These are phyloP conservation scores for Daphoenositta chrysoptera DNA, from an alignment of 2,113 vertebrate species.

Conservation along the genomic window DNA sequence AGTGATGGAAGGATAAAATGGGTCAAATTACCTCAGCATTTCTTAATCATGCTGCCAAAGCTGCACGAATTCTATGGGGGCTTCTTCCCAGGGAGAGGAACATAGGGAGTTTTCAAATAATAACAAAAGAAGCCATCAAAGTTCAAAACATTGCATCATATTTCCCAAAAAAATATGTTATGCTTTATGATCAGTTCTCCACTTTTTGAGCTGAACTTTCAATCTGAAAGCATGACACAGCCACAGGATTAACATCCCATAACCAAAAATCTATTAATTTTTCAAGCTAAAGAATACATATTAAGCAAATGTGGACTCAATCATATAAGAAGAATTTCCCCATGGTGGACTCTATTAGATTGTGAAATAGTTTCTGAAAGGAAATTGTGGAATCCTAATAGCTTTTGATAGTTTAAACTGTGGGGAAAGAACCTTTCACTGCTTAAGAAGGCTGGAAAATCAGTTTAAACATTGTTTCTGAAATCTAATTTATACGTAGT, in stretches of 20 bases:
- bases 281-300: background rate
- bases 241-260: background rate
- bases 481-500: background rate
- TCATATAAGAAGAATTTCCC: slow-evolving; percentile 4
- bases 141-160: background rate
- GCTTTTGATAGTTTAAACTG: background rate
- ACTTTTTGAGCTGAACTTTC: background rate
- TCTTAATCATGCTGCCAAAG: background rate
- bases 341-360: background rate
- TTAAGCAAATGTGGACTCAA: background rate
- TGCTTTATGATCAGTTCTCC: background rate
- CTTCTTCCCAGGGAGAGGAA: background rate
- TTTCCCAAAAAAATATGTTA: background rate
- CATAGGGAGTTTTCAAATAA: background rate
- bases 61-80: background rate
- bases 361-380: background rate
- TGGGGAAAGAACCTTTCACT: background rate
- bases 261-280: background rate
- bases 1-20: background rate
- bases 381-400: slow-evolving; percentile 6
- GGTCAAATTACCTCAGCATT: background rate
- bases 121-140: background rate
- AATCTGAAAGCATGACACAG: background rate
- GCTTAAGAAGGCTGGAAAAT: background rate
- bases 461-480: background rate